A percentile compares a stretch with the other conserved stretches of the same genome.
Evolutionary conservation across 2,113 vertebrate species (phyloP).

Genomic region (Irena cyanogastra): DNA sequence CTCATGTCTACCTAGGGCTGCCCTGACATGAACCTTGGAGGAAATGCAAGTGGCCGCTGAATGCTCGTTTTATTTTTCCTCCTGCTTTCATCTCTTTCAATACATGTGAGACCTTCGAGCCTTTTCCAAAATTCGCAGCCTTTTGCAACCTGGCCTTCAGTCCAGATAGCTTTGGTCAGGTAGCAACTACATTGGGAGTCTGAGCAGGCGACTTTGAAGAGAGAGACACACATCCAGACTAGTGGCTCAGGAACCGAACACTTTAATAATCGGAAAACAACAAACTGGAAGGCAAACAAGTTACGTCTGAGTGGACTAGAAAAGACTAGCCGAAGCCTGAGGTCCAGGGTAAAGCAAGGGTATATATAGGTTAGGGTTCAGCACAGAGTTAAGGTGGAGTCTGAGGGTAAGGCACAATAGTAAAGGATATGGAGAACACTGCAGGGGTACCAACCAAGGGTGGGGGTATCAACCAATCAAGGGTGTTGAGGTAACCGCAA

Average conservation of each 20-base stretch:
- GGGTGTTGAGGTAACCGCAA: not conserved
- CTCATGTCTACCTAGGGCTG: not conserved
- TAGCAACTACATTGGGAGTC: not conserved
- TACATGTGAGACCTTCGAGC: not conserved
- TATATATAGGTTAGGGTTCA: not conserved
- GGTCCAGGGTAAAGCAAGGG: not conserved
- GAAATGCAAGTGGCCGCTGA: not conserved
- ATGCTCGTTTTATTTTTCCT: not conserved
- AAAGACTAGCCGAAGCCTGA: not conserved
- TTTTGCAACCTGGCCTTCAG: no score
- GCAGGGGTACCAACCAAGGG: not conserved
- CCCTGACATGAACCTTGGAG: not conserved
- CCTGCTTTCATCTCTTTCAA: not conserved
- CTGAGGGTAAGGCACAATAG: not conserved
- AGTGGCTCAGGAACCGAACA: not conserved
- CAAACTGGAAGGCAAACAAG: not conserved
- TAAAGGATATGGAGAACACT: not conserved
- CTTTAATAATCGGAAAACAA: not conserved
- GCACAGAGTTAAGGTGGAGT: rapidly evolving
- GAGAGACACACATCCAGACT: not conserved
- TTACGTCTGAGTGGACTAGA: rapidly evolving
- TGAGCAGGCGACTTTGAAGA: not conserved
- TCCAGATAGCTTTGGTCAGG: not conserved
- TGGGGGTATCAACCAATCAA: no score
- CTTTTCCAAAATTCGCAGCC: not conserved